These are phyloP conservation scores for Erinaceus europaeus DNA, from an alignment of 2,113 vertebrate species.

Conservation along the genomic window DNA sequence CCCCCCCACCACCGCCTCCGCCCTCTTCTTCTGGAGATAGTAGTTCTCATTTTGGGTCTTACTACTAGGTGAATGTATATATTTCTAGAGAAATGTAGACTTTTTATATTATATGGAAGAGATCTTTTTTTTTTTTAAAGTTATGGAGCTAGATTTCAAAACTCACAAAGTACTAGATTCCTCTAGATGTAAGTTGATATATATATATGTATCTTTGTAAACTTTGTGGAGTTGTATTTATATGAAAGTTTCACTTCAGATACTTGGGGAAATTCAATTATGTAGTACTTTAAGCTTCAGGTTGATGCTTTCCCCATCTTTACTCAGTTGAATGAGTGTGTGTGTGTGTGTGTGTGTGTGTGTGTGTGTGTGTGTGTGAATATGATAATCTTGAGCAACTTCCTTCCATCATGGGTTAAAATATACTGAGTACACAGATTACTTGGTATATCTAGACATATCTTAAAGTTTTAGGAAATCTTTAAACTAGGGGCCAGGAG, in stretches of 20 bases:
- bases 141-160: conserved; percentile 60
- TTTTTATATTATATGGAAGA: conserved; percentile 17
- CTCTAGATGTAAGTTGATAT: conserved; percentile 32
- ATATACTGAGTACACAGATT: neutral
- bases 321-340: neutral
- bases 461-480: too few species aligned
- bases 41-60: conserved; percentile 66
- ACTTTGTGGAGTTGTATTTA: conserved; percentile 26
- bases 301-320: neutral
- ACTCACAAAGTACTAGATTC: conserved; percentile 43
- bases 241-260: conserved; percentile 11
- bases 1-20: neutral
- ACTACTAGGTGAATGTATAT: conserved; percentile 52
- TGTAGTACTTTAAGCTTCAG: conserved; percentile 39
- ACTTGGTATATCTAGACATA: conserved; percentile 30
- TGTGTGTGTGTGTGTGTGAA: neutral
- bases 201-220: conserved; percentile 67
- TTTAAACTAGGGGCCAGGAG: too few species aligned
- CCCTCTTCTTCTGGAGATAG: conserved; percentile 59
- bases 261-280: neutral
- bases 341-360: neutral
- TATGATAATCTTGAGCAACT: neutral
- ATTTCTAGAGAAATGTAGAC: conserved; percentile 14
- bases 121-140: neutral
- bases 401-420: neutral